phyloP scores from a whole-genome alignment of 1,140 invertebrate species.

The Drosophila sulfurigaster region DNA sequence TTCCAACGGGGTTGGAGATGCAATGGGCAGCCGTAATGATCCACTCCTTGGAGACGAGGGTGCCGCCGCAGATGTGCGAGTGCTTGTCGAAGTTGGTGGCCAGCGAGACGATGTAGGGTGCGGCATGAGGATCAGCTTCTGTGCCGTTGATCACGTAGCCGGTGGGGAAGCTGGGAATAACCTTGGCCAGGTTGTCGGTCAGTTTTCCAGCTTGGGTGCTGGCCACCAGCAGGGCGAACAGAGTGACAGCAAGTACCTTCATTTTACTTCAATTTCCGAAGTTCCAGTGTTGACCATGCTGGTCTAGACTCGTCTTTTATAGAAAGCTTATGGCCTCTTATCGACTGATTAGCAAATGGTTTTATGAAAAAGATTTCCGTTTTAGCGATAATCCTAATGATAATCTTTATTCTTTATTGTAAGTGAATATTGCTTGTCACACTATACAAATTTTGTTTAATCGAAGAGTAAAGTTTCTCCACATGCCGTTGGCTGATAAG shows the following conservation, averaged over 20 bases:
- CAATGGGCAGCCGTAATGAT: conserved; percentile 80
- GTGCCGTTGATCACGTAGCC: conserved; percentile 81
- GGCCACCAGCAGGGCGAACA: conserved; percentile 60
- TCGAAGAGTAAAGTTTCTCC: neutral
- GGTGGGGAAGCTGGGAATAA: conserved; percentile 72
- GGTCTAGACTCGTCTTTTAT: conserved; percentile 42
- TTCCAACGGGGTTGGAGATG: conserved; percentile 51
- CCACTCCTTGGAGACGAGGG: conserved; percentile 71
- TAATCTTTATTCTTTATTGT: neutral
- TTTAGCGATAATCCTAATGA: neutral
- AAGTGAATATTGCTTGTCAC: neutral
- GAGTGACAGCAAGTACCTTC: conserved; percentile 67
- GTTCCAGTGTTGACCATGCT: neutral
- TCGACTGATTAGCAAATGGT: conserved; percentile 58
- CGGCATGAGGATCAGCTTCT: conserved; percentile 68
- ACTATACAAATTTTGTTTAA: conserved; percentile 24
- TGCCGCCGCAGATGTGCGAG: conserved; percentile 78
- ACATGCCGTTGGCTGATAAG: conserved; percentile 5
- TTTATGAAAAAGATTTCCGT: conserved; percentile 51
- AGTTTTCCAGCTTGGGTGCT: conserved; percentile 54
- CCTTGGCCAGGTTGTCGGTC: conserved; percentile 48
- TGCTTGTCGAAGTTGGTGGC: conserved; percentile 49
- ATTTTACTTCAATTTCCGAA: conserved; percentile 41
- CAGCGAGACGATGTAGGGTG: conserved; percentile 82
- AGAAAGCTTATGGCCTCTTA: conserved; percentile 25